phyloP scores from a whole-genome alignment of 2,797 vertebrate genomes.

The Setipinna tenuifilis region DNA sequence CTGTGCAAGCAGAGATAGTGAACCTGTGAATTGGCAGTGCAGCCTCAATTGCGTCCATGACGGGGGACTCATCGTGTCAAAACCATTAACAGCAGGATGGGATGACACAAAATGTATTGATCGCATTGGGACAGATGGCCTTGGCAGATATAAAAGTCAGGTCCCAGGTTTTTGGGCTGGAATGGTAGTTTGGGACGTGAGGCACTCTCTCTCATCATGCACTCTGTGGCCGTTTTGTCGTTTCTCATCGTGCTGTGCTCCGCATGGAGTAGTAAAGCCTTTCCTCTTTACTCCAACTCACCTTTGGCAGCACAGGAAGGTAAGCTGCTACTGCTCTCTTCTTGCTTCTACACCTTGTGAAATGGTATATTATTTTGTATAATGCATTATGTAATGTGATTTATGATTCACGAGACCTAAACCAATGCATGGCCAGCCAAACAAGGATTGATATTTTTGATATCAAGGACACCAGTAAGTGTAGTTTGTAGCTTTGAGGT shows the following conservation, averaged over 20 bases:
- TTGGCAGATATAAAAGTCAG: conserved; percentile 73
- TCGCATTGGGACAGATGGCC: conserved; percentile 73
- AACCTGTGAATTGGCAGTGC: conserved; percentile 69
- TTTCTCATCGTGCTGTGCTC: conserved; percentile 71
- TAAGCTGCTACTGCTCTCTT: conserved; percentile 51
- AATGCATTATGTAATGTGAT: background rate
- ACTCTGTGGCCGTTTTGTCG: conserved; percentile 70
- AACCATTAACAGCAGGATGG: conserved; percentile 74
- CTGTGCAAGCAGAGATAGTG: conserved; percentile 84
- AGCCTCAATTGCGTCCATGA: conserved; percentile 73
- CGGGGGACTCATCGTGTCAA: conserved; percentile 69
- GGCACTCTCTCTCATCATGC: conserved; percentile 68
- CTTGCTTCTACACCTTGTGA: background rate
- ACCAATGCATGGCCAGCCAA: background rate
- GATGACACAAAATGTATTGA: conserved; percentile 78
- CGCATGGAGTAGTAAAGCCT: conserved; percentile 61
- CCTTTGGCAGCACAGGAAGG: conserved; percentile 72
- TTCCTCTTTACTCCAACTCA: conserved; percentile 74
- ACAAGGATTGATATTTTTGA: background rate
- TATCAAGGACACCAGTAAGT: too few relatives aligned
- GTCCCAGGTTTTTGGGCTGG: conserved; percentile 39
- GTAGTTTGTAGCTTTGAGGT: too few relatives aligned
- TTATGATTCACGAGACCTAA: background rate
- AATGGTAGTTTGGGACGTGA: conserved; percentile 49
- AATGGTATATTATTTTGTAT: background rate